Conservation (phyloP, 2,113 vertebrate genomes). For the Papio anubis region DNA sequence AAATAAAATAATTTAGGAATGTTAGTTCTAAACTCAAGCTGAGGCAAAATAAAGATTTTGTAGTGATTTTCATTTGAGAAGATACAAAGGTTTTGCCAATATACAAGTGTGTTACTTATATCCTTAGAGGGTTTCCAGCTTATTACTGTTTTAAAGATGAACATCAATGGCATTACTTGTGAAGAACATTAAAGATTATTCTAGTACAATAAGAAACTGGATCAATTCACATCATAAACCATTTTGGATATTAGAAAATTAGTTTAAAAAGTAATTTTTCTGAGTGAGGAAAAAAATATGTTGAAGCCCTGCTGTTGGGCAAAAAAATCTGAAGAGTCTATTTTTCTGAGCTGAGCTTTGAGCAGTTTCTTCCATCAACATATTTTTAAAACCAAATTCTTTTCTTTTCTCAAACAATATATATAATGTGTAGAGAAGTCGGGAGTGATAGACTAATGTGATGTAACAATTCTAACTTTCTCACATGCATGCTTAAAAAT, state of each 20-base stretch:
- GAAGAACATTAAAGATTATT: background rate
- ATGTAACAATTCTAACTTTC: background rate
- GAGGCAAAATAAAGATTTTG: slow-evolving; percentile 19
- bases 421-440: background rate
- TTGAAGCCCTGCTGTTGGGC: background rate
- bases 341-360: background rate
- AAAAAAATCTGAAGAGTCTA: background rate
- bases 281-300: background rate
- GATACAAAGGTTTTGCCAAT: background rate
- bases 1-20: slow-evolving; percentile 14
- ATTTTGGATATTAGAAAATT: background rate
- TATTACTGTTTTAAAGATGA: background rate
- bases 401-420: background rate
- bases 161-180: background rate
- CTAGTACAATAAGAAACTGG: background rate
- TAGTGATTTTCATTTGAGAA: slow-evolving; percentile 5
- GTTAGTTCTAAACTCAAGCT: background rate
- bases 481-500: background rate
- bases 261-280: slow-evolving; percentile 29
- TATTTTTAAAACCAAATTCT: slow-evolving; percentile 20
- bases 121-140: background rate
- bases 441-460: background rate
- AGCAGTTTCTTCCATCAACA: background rate
- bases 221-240: background rate
- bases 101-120: background rate